phyloP scores from a whole-genome alignment of 2,113 vertebrate genomes.

The Marcusenius ussheri region DNA sequence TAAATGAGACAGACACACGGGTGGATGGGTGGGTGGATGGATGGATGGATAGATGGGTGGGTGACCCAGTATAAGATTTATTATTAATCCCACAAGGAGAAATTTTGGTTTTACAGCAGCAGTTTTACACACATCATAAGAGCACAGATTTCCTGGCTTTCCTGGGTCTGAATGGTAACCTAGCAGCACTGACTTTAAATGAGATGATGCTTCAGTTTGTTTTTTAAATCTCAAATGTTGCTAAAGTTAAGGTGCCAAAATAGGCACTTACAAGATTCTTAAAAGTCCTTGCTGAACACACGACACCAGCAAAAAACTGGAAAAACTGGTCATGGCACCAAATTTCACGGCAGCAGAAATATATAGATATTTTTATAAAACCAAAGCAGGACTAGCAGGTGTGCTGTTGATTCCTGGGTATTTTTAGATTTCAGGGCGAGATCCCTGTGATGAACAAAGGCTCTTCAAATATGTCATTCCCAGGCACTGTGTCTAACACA shows the following conservation, averaged over 20 bases:
- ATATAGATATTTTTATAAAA: background rate
- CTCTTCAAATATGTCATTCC: slow-evolving; percentile 31
- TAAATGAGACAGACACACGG: too few relatives aligned
- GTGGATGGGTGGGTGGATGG: background rate
- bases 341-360: background rate
- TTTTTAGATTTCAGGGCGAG: slow-evolving; percentile 29
- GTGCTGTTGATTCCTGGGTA: slow-evolving; percentile 27
- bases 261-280: background rate
- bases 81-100: background rate
- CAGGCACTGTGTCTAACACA: slow-evolving; percentile 20
- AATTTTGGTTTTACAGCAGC: background rate
- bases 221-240: background rate
- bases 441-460: slow-evolving; percentile 30
- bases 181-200: background rate
- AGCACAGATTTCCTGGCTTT: background rate
- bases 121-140: background rate
- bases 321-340: background rate
- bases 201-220: background rate
- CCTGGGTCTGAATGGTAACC: background rate
- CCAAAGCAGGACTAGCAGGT: background rate
- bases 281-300: background rate
- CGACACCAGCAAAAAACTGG: background rate
- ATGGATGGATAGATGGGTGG: background rate
- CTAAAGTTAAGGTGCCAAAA: background rate
- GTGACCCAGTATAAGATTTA: background rate